Percentiles rank a stretch among this genome's conserved stretches.
Conservation (phyloP, 2,888 invertebrate genomes). For the Acrocera orbiculus region DNA sequence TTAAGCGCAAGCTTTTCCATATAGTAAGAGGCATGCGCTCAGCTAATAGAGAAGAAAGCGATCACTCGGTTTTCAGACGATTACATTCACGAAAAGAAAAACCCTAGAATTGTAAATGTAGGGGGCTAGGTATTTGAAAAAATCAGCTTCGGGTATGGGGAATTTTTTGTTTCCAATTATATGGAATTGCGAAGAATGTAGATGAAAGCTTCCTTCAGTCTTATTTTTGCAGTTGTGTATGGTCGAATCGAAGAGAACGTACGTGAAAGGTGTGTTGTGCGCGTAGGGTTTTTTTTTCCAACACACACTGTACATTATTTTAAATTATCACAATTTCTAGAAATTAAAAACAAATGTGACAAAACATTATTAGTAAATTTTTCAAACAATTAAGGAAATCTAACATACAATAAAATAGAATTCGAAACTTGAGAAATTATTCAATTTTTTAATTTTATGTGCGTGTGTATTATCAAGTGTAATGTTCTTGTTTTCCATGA, state of each 20-base stretch:
- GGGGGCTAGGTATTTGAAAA: neutral
- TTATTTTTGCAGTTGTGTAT: conserved; percentile 2
- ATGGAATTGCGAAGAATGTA: conserved; percentile 1
- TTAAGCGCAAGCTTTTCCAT: conserved; percentile 5
- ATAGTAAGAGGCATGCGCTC: conserved; percentile 1
- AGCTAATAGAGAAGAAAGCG: conserved; percentile 1
- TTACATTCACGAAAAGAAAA: conserved; percentile 4
- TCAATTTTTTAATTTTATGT: too few relatives aligned
- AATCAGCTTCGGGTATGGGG: conserved; percentile 1
- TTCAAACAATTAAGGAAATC: too few relatives aligned
- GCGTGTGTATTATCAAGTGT: conserved; percentile 7
- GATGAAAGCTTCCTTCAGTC: neutral
- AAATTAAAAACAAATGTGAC: too few relatives aligned
- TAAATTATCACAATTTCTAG: too few relatives aligned
- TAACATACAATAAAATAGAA: too few relatives aligned
- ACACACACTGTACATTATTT: too few relatives aligned
- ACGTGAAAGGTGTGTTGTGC: conserved; percentile 16
- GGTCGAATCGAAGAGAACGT: conserved; percentile 10
- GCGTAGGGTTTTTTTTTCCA: conserved; percentile 15
- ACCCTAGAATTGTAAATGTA: neutral
- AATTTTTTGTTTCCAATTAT: conserved; percentile 4
- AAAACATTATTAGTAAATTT: too few relatives aligned
- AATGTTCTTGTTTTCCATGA: conserved; percentile 10
- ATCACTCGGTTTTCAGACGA: conserved; percentile 7
- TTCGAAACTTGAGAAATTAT: too few relatives aligned